Conservation (phyloP, 2,113 vertebrate species). For the Oxyura jamaicensis region DNA sequence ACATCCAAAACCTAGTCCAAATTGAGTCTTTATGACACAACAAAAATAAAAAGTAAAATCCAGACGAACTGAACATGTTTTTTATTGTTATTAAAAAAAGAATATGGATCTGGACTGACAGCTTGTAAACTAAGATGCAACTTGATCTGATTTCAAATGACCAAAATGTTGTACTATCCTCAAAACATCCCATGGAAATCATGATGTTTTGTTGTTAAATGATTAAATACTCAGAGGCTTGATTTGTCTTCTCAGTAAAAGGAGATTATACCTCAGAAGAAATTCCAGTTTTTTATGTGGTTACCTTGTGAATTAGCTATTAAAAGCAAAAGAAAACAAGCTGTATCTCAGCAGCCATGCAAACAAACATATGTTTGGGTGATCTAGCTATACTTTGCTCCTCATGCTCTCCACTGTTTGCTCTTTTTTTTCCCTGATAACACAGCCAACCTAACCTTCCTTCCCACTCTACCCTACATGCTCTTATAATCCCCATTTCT, state of each 20-base stretch:
- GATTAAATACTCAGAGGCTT: background rate
- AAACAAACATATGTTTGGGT: background rate
- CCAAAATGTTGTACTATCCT: background rate
- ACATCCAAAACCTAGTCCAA: slow-evolving; percentile 36
- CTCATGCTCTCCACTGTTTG: background rate
- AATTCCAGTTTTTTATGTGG: background rate
- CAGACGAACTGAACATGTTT: slow-evolving; percentile 43
- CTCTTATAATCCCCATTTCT: background rate
- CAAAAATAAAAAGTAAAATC: slow-evolving; percentile 38
- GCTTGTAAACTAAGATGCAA: slow-evolving; percentile 33
- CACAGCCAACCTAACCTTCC: background rate
- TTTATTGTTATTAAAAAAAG: slow-evolving; percentile 58
- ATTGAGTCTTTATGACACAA: slow-evolving; percentile 24
- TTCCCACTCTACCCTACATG: background rate
- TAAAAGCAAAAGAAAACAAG: background rate
- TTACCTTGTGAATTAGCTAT: background rate
- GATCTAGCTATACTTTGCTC: background rate
- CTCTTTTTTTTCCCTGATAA: background rate
- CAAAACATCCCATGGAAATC: background rate
- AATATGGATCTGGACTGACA: slow-evolving; percentile 37
- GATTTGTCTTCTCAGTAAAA: slow-evolving; percentile 9
- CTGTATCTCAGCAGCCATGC: background rate
- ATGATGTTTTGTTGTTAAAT: background rate
- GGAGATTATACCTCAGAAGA: background rate
- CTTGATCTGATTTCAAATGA: slow-evolving; percentile 48